Conservation (phyloP, 2,797 vertebrate species). For the Acridotheres tristis region DNA sequence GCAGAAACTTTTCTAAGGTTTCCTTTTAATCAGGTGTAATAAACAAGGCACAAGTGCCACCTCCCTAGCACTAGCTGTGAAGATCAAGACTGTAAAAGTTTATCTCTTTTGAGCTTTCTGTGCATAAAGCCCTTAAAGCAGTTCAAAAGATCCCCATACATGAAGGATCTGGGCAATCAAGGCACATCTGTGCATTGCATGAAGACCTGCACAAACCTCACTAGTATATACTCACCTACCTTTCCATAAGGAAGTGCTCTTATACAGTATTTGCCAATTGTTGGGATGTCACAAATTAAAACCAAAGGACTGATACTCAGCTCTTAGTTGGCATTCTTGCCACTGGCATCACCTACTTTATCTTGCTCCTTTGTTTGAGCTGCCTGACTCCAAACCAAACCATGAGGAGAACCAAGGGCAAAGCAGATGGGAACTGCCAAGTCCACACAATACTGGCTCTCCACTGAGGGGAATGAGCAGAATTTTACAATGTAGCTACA, state of each 20-base stretch:
- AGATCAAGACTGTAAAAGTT: background rate
- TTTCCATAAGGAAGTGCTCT: background rate
- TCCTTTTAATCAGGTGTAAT: background rate
- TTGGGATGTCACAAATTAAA: background rate
- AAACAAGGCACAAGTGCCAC: background rate
- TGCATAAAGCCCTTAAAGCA: background rate
- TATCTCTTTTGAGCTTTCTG: background rate
- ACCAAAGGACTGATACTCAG: background rate
- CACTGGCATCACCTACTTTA: background rate
- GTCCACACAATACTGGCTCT: constrained; percentile 20
- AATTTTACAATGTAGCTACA: background rate
- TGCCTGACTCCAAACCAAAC: constrained; percentile 8
- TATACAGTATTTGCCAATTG: background rate
- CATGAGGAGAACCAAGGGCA: constrained; percentile 12
- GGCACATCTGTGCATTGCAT: background rate
- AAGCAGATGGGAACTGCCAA: constrained; percentile 35
- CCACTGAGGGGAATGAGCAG: background rate
- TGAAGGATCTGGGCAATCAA: background rate
- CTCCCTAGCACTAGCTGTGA: background rate
- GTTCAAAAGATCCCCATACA: background rate
- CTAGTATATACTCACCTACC: rapidly evolving
- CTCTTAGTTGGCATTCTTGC: background rate
- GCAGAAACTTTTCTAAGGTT: background rate
- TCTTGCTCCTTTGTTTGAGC: background rate
- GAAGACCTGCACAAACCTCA: background rate